Conservation (phyloP, 2,797 vertebrate species). For the Nasua narica region DNA sequence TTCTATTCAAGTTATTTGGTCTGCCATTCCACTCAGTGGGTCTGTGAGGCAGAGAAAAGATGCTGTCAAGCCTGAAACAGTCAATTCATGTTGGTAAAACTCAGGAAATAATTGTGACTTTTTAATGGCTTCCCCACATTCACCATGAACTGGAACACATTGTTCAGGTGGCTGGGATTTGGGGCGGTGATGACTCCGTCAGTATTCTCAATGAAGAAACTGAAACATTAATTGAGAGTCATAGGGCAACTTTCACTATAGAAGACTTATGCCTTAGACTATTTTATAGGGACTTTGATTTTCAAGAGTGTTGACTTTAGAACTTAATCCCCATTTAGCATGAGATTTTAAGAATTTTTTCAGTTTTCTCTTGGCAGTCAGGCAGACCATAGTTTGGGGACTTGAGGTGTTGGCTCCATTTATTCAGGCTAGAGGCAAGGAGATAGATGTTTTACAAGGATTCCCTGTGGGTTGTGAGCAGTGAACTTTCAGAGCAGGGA, state of each 20-base stretch:
- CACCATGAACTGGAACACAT: background rate
- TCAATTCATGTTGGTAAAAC: background rate
- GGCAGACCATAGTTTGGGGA: background rate
- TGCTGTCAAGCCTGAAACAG: background rate
- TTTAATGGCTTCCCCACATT: constrained; percentile 8
- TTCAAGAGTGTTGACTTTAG: background rate
- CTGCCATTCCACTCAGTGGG: background rate
- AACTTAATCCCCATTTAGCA: constrained; percentile 7
- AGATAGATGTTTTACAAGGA: background rate
- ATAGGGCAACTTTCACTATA: background rate
- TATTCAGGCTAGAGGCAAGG: background rate
- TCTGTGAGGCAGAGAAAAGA: background rate
- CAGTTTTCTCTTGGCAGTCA: background rate
- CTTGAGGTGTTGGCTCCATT: background rate
- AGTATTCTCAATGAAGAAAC: background rate
- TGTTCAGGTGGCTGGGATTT: background rate
- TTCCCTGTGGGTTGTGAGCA: background rate
- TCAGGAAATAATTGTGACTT: background rate
- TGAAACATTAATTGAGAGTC: background rate
- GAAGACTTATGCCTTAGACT: background rate
- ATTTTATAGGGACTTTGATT: background rate
- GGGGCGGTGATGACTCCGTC: background rate
- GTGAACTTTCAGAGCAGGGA: background rate
- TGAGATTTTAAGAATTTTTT: constrained; percentile 17
- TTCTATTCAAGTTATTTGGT: background rate